Percentiles rank a stretch among this genome's conserved stretches.
Evolutionary conservation across 2,797 vertebrate species (phyloP).

Genomic region (Danio kyathit): DNA sequence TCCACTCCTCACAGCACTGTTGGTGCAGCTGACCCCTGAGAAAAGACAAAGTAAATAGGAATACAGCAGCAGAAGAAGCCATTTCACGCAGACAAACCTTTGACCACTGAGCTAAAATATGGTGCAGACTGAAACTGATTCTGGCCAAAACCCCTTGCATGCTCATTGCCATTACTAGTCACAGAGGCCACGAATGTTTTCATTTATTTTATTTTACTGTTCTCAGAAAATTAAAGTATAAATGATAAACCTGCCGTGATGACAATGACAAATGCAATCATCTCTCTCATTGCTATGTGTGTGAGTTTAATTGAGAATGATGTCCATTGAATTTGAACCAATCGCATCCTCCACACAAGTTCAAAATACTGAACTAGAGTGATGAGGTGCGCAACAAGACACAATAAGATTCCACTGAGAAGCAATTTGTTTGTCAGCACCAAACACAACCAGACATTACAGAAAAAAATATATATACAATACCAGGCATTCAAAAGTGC

Average conservation of each 20-base stretch:
- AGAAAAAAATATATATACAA: no score
- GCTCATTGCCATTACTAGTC: not conserved
- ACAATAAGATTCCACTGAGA: no score
- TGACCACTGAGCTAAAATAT: not conserved
- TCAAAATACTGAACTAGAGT: no score
- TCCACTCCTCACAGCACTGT: slow-evolving; percentile 99
- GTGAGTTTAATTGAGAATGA: not conserved
- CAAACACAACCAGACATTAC: no score
- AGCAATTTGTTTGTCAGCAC: no score
- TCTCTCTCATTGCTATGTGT: not conserved
- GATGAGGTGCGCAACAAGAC: no score
- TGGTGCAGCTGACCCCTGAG: slow-evolving; percentile 96
- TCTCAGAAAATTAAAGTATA: no score
- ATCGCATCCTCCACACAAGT: no score
- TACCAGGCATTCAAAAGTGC: no score
- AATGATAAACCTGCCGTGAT: not conserved
- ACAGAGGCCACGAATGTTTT: not conserved
- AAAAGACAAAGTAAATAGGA: slow-evolving; percentile 7
- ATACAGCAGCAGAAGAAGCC: not conserved
- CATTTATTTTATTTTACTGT: no score
- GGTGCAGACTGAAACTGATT: no score
- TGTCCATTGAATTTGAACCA: not conserved
- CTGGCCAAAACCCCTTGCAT: not conserved
- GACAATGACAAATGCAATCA: not conserved
- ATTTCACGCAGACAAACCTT: not conserved